Base-by-base conservation (phyloP, 2,113 vertebrate species). In the Mesoclemmys tuberculata region DNA sequence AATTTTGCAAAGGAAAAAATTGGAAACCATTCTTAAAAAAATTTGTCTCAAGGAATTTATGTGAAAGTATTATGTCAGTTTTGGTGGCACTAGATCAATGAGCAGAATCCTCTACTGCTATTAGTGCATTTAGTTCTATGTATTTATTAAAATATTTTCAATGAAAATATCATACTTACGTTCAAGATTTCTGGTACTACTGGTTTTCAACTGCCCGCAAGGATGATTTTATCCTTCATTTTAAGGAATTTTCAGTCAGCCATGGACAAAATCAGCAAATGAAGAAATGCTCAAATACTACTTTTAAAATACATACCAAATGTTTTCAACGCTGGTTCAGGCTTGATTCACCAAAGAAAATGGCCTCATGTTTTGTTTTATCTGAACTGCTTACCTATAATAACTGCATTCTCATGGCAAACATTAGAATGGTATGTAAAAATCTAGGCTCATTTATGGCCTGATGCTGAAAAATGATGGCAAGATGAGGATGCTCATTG, bases 91-190 rank as follows among this genome's bases (percentile, higher is more conserved):
- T 52, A 54, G 68, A 48, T 13, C 46, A 61, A 3, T 74, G 49
- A 31, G 52, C 5, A 89, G 80, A 93, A 26, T 80, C 77, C 12
- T 82, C 24, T 46, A 35, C 8, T 93, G 1, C 82, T 44, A 44
- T 46, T 27, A 46, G 27, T 44, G 6, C 41, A 13, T 5, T 16
- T 46, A 77, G 41, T 46, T 77, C 41, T 29, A 77, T 46, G 3
- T 2, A 24, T 4, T 14, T 6, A 0, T 8, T 64, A 75, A 54
- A n/a, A 26, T 3, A 27, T 4, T 5, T 11, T 0, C 24, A 16
- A 0, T 12, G 49, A 1, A 52, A 75, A 9, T 74, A 68, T 52
- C 51, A 14, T 35, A 64, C 13, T 64, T 31, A 35, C 31, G 35
- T 16, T 38, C 61, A 71, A 38, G 19, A 38, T 9, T 71, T 71